Conservation (phyloP, 2,113 vertebrate species). For the Lophotis ruficrista region DNA sequence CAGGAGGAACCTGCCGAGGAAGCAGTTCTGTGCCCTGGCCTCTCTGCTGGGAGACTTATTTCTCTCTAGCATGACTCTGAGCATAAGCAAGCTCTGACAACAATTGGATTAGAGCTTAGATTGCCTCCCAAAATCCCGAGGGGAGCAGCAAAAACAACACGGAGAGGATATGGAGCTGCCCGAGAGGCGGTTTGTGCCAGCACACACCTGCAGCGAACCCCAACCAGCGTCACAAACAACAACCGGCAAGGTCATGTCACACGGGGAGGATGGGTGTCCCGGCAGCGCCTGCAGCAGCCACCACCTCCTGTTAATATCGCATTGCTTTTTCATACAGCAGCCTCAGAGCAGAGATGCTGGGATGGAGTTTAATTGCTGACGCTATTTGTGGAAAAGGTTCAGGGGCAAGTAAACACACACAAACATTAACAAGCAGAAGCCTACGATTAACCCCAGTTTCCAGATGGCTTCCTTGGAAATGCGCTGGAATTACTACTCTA, state of each 20-base stretch:
- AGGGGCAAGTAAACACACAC: background rate
- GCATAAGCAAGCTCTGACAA: background rate
- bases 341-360: background rate
- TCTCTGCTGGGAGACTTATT: background rate
- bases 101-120: background rate
- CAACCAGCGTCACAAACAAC: background rate
- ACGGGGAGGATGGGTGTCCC: accelerated
- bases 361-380: background rate
- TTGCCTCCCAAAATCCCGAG: background rate
- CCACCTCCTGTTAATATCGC: accelerated
- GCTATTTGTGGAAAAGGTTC: background rate
- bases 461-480: background rate
- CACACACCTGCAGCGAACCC: background rate
- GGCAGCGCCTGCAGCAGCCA: background rate
- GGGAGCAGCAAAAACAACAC: background rate
- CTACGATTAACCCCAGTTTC: background rate
- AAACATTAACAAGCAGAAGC: background rate
- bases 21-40: background rate
- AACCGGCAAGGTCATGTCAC: background rate
- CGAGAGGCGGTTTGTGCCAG: background rate
- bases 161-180: background rate
- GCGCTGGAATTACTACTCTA: background rate
- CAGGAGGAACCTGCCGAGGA: background rate
- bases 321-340: background rate
- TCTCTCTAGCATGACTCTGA: background rate